Evolutionary conservation across 2,888 invertebrate genomes (phyloP), one percentile per base, ranked within the genome.

Genomic region (Melanophora roralis): DNA sequence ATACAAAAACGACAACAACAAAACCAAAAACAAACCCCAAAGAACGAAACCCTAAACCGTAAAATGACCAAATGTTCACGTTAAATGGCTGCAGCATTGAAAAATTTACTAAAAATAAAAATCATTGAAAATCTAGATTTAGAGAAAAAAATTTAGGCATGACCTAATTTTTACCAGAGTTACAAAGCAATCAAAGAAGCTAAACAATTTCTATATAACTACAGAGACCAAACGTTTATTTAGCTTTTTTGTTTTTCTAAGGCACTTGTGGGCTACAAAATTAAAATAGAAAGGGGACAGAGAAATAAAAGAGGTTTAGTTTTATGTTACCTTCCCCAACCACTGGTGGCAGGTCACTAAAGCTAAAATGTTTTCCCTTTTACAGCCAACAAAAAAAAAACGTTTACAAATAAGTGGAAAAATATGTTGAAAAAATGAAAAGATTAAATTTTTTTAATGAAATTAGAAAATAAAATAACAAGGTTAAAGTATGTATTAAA

Each of bases 21-120:
- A 60, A n/a, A n/a, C n/a, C n/a, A n/a, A 32, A 23, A 43, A 21
- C 34, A 23, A 43, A 21, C 34, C 27, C 27, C 11, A 7, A 36
- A 55, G 21, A 51, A 69, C 49, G 14, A 67, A 80, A 68, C 43
- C 36, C 51, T 38, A 64, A 73, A 73, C 80, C 80, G 68, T 80
- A 68, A 80, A 80, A 80, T 80, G 76, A 76, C 80, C 80, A 80
- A 80, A 76, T 71, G 76, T 64, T 76, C 80, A 80, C 76, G 67
- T 73, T 64, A 68, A 80, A 74, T 60, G 45, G 51, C 51, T 72
- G 40, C 38, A 47, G 32, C 11, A 14, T 32, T 32, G 32, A 45
- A 32, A 51, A 53, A 21, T 40, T 38, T 6, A 38, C 38, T 9
- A 21, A 38, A 21, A 60, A 12, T 57, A 47, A 65, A n/a, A 51